Evolutionary conservation across 1,140 invertebrate genomes (phyloP), one percentile per base, ranked within the genome.

Genomic region (Ladona fulva): DNA sequence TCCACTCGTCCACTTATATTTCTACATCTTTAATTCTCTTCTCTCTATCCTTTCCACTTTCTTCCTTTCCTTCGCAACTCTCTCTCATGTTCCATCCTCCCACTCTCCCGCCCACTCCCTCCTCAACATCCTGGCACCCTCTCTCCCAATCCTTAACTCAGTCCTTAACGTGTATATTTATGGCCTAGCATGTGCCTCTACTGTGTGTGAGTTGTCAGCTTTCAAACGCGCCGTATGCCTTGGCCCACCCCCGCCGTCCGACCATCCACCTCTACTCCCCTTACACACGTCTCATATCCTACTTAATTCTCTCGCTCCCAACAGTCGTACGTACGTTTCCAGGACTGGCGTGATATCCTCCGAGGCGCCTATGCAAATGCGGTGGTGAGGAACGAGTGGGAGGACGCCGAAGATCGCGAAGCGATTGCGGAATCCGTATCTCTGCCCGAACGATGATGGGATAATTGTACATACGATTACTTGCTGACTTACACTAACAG

Each of bases 81-180:
- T 37, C 29, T 37, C 29, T 37, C 29, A 37, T 37, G 29, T 37
- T 37, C 52, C 52, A 6, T 19, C 52, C 52, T 66, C 52, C 29
- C 12, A 66, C 52, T 22, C 52, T 66, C 3, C 52, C 12, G 5
- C 52, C 52, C 52, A 16, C 52, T 22, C 52, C 52, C 14, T 66
- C n/a, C 5, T 12, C 52, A 66, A 12, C 52, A 66, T 22, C 52
- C 44, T 52, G 44, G 44, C 19, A 10, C 44, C 44, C 44, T 52
- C 19, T 52, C 44, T 19, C 44, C 52, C 52, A 16, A 66, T 22
- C 52, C 52, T 16, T 22, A 19, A 66, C 16, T 16, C 14, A 66
- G 52, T 66, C 52, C 52, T 66, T 66, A 66, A 66, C 52, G 52
- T 66, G 52, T 66, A 19, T 66, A 66, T 66, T 66, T 66, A 66